Evolutionary conservation across 2,888 invertebrate genomes (phyloP).

Genomic region (Orchesellides sinensis): DNA sequence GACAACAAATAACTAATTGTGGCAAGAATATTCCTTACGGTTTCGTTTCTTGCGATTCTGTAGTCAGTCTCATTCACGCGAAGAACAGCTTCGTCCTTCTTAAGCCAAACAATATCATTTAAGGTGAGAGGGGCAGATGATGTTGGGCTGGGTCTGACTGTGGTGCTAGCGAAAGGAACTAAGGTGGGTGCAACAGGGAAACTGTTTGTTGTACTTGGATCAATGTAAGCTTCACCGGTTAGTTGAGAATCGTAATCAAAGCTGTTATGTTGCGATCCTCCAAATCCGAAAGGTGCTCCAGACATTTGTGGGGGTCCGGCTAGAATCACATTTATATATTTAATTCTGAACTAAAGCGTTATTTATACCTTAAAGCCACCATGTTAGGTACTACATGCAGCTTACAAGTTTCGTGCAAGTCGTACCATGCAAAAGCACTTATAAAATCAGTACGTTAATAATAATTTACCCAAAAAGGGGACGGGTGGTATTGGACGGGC

Average conservation of each 20-base stretch:
- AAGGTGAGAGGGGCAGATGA: slow-evolving; percentile 23
- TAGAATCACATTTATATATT: no score
- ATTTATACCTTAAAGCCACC: no score
- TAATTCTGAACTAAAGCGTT: no score
- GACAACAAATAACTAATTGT: no score
- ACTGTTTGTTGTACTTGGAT: neutral
- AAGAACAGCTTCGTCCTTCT: neutral
- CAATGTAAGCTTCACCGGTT: neutral
- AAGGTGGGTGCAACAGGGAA: neutral
- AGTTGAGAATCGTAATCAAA: no score
- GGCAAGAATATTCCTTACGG: no score
- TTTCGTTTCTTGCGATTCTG: slow-evolving; percentile 38
- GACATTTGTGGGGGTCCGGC: no score
- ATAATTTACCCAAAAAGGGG: slow-evolving; percentile 14
- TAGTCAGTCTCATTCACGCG: slow-evolving; percentile 55
- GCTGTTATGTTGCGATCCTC: no score
- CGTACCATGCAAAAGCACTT: neutral
- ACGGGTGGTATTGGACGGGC: slow-evolving; percentile 25
- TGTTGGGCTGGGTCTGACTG: neutral
- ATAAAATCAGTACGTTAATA: neutral
- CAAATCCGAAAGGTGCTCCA: no score
- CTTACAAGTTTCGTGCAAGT: neutral
- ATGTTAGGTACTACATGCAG: no score
- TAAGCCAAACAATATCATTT: slow-evolving; percentile 47
- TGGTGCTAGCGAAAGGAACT: neutral